Conservation (phyloP, 2,797 vertebrate species). For the Sarcoramphus papa region DNA sequence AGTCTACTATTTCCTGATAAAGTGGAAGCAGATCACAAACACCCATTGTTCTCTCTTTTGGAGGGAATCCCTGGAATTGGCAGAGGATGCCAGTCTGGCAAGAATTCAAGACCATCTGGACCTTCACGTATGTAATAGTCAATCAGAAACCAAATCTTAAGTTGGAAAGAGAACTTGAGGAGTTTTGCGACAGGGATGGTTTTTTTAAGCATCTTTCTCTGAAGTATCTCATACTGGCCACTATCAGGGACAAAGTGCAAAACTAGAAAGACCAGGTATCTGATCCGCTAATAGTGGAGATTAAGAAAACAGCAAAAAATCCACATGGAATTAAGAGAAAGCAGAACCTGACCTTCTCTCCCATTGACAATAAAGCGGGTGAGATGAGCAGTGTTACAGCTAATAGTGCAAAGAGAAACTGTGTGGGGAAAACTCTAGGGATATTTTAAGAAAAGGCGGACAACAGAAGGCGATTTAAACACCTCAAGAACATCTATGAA, state of each 20-base stretch:
- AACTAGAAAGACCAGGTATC: background rate
- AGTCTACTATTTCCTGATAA: background rate
- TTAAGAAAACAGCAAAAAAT: background rate
- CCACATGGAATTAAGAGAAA: background rate
- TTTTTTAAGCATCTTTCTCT: background rate
- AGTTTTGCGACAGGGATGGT: background rate
- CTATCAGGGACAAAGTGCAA: background rate
- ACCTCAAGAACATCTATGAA: background rate
- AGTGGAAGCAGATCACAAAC: background rate
- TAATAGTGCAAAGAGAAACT: background rate
- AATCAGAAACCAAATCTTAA: background rate
- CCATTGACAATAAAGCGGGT: background rate
- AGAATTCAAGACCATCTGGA: background rate
- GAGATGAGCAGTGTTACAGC: background rate
- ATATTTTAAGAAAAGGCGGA: background rate
- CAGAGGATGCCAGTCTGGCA: background rate
- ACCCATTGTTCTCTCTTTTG: background rate
- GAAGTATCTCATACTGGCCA: background rate
- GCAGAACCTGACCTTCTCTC: background rate
- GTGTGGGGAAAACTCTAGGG: background rate
- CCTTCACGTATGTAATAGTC: accelerated
- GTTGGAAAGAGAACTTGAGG: background rate
- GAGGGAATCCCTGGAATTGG: background rate
- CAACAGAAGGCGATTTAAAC: background rate
- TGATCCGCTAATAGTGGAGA: accelerated